phyloP scores from a whole-genome alignment of 2,113 vertebrate species.

The Raja brachyura region DNA sequence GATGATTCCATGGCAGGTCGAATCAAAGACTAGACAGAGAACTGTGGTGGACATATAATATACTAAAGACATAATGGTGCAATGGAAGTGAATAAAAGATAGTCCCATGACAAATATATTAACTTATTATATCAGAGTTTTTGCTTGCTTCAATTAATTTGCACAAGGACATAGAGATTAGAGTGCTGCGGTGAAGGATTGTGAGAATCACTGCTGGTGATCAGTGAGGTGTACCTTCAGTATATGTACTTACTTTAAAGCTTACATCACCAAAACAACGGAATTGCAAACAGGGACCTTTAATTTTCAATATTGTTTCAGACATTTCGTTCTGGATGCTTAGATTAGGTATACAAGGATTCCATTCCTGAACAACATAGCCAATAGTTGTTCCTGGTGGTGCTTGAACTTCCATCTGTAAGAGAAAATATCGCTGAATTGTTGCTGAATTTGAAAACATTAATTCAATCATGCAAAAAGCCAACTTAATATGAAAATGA shows the following conservation, averaged over 20 bases:
- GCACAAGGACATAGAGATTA: not conserved
- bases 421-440: constrained; percentile 28
- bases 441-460: not conserved
- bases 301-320: constrained; percentile 70
- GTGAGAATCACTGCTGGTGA: not conserved
- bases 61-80: too few relatives aligned
- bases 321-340: constrained; percentile 69
- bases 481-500: not conserved
- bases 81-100: too few relatives aligned
- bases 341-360: constrained; percentile 77
- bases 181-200: not conserved
- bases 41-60: too few relatives aligned
- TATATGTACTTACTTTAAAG: constrained; percentile 69
- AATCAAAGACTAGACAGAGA: too few relatives aligned
- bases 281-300: constrained; percentile 75
- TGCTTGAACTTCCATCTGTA: constrained; percentile 78
- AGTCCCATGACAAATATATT: too few relatives aligned
- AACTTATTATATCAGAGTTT: too few relatives aligned
- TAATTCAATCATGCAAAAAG: not conserved
- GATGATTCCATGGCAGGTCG: too few relatives aligned
- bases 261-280: constrained; percentile 77
- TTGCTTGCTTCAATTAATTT: too few relatives aligned
- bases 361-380: constrained; percentile 79
- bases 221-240: not conserved
- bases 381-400: constrained; percentile 79